Evolutionary conservation across 2,797 vertebrate species (phyloP), one percentile per base, ranked within the genome.

Genomic region (Tokudaia muenninki): DNA sequence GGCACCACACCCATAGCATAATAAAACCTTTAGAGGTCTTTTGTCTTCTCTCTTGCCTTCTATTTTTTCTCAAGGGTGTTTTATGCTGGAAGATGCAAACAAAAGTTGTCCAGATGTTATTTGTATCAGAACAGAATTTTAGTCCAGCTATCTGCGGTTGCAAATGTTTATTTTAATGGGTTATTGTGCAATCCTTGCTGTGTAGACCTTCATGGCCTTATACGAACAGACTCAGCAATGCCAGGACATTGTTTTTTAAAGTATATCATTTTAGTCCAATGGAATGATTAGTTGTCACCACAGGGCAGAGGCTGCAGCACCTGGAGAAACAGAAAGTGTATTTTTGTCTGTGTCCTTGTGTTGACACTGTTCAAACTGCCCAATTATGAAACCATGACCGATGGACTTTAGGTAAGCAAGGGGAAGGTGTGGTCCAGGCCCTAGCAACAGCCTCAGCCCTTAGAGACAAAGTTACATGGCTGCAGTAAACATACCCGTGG

Each of bases 31-130:
- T 98, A 98, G 98, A 98, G 98, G 98, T 98, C 99, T 98, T 99
- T 99, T 99, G 99, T 99, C 98, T 99, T 99, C 98, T 97, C 98
- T 97, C 93, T 98, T 95, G 98, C 98, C 98, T 98, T 98, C 98
- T 98, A 98, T 99, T 98, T 98, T 99, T 98, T 98, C 99, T 98
- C 98, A 98, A 98, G 99, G 98, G 99, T 98, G 96, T 98, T 99
- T 99, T 98, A 99, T 98, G 98, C 98, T 98, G 99, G 99, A 99
- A 99, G 99, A 99, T 99, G 98, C 98, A 98, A 98, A 99, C 98
- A 99, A 99, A 99, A 99, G 98, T 98, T 98, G 98, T 99, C 99
- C 99, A 99, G 99, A 99, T 99, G 98, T 99, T 99, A 99, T 99
- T 99, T 99, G 99, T 99, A 99, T 99, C 98, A 98, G 98, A 98